Evolutionary conservation across 2,113 vertebrate species (phyloP).

Genomic region (Pseudorhombus dupliciocellatus): DNA sequence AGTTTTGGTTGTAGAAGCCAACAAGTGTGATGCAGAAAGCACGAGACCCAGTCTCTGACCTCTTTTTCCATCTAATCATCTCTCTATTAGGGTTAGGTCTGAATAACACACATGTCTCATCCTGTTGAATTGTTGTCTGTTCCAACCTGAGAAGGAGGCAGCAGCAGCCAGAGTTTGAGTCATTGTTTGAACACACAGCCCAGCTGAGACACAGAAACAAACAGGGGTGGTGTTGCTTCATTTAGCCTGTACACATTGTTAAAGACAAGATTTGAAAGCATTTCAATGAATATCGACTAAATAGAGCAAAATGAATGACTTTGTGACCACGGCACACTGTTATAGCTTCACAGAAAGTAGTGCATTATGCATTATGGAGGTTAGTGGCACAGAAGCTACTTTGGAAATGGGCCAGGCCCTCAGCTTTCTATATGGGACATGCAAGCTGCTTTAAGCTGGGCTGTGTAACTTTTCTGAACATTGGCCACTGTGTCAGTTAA

Average conservation of each 20-base stretch:
- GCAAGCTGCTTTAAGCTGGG: neutral
- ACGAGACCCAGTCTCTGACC: neutral
- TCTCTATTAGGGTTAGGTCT: neutral
- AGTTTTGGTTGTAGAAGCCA: slow-evolving; percentile 1
- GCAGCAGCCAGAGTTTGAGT: slow-evolving; percentile 3
- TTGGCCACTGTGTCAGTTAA: neutral
- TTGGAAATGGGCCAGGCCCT: slow-evolving; percentile 12
- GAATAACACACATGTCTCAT: slow-evolving; percentile 29
- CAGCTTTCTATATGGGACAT: neutral
- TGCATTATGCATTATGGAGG: neutral
- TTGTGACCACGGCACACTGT: too few species aligned
- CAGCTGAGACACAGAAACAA: neutral
- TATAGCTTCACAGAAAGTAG: neutral
- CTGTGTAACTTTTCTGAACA: neutral
- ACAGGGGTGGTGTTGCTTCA: neutral
- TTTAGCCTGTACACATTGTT: too few species aligned
- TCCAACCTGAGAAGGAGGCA: slow-evolving; percentile 22
- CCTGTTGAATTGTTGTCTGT: slow-evolving; percentile 1
- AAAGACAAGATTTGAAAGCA: neutral
- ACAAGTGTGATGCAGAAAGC: neutral
- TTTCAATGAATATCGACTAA: neutral
- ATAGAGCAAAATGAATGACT: too few species aligned
- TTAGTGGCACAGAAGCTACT: slow-evolving; percentile 13
- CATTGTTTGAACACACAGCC: neutral
- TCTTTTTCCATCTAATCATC: slow-evolving; percentile 16